These are phyloP conservation scores for Cephalotes varians DNA, from an alignment of 2,888 invertebrate genomes.

Conservation along the genomic window DNA sequence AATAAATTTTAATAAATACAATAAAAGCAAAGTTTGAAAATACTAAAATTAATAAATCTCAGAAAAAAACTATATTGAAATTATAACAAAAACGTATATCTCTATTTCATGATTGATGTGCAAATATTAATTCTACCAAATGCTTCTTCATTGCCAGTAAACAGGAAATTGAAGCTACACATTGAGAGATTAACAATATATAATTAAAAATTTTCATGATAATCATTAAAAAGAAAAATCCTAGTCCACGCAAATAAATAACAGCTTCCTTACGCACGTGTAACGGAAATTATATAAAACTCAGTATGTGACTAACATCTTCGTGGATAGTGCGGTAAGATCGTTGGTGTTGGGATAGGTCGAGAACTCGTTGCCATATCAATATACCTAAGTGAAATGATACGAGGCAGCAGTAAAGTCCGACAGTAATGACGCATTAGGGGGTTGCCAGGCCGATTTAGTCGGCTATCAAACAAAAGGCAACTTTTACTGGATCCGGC, in stretches of 20 bases:
- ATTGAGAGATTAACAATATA: background rate
- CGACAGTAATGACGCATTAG: conserved; percentile 86
- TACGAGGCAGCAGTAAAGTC: conserved; percentile 85
- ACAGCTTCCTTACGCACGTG: background rate
- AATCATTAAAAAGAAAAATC: background rate
- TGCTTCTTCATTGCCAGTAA: background rate
- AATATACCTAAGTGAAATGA: conserved; percentile 86
- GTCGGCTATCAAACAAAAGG: conserved; percentile 85
- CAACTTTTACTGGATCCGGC: conserved; percentile 85
- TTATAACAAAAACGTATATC: background rate
- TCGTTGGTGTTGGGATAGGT: conserved; percentile 84
- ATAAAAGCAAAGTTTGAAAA: background rate
- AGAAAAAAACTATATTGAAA: background rate
- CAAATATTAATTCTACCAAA: background rate
- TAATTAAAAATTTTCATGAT: background rate
- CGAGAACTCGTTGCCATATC: conserved; percentile 86
- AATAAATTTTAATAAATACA: no score
- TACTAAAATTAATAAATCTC: background rate
- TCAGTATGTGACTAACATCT: conserved; percentile 71
- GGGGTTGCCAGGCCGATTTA: conserved; percentile 85
- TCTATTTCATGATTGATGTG: background rate
- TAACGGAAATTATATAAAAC: conserved; percentile 46
- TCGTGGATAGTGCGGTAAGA: conserved; percentile 77
- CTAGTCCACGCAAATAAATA: background rate
- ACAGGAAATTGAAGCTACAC: background rate